Base-by-base conservation (phyloP, 2,113 vertebrate genomes). In the Mohoua ochrocephala region DNA sequence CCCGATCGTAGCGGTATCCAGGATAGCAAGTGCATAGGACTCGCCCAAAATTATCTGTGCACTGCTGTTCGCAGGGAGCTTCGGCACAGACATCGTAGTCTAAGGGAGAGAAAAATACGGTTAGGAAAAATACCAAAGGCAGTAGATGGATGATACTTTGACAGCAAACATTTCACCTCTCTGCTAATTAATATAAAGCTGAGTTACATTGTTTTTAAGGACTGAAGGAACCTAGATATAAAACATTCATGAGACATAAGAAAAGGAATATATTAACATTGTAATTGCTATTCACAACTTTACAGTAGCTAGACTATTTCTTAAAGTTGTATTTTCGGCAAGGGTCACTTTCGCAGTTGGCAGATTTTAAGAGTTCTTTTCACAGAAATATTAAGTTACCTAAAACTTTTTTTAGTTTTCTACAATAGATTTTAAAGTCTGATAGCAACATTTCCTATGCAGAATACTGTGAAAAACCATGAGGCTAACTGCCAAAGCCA, bases 1-100 rank as follows among this genome's bases (percentile, higher is more conserved):
- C 99, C 0, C 99, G 98, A 93, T 99, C 99, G 4, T 99, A 99
- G n/a, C 98, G 98, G 94, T 98, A 99, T 22, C 99, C 99, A 0
- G 98, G 97, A 63, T 99, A 99, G 96, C 99, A 99, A 5, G 99
- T 99, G 93, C 99, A 99, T 23, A 99, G 97, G 35, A 99, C 99
- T 6, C 99, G 98, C 21, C 99, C 99, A 15, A 99, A 99, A 94
- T 99, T 99, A 86, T 99, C 99, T 0, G 99, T 99, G 90, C 99
- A 99, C 95, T 99, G 99, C 93, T 99, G 99, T 95, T 99, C 99
- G 3, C 99, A 99, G 50, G 99, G 99, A 60, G 99, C 99, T 84
- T 98, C 99, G 0, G 99, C 96, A 33, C 99, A 99, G 60, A 99
- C 99, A 13, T 99, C 99, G 11, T 99, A 99, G 86, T 99, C 99